phyloP scores from a whole-genome alignment of 2,797 vertebrate species.

The Rhinichthys osculus region DNA sequence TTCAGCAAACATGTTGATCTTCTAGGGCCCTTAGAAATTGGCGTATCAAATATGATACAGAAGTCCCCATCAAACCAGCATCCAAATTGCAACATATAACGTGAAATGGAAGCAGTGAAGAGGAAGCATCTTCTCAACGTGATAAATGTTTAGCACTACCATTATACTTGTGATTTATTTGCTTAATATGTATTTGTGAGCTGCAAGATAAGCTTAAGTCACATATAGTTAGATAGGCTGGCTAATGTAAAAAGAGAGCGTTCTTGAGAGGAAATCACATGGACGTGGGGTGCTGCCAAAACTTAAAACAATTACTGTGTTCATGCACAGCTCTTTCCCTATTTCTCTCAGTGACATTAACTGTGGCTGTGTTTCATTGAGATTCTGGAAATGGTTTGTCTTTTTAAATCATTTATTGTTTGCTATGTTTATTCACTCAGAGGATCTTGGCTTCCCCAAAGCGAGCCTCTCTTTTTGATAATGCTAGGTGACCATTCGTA shows the following conservation, averaged over 20 bases:
- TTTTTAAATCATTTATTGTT: constrained; percentile 9
- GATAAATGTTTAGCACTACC: not conserved
- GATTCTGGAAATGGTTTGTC: constrained; percentile 21
- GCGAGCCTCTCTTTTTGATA: constrained; percentile 4
- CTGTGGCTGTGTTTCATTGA: not conserved
- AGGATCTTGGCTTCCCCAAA: not conserved
- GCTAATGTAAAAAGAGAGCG: constrained; percentile 10
- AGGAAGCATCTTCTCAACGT: not conserved
- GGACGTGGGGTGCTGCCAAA: constrained; percentile 28
- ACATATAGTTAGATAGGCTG: not conserved
- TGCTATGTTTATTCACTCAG: constrained; percentile 7
- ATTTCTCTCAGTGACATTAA: not conserved
- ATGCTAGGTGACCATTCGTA: not conserved
- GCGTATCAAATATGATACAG: not conserved
- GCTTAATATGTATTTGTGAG: not conserved
- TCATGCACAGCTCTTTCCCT: constrained; percentile 4
- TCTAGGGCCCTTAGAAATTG: not conserved
- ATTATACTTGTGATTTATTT: not conserved
- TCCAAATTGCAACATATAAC: not conserved
- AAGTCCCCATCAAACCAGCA: not conserved
- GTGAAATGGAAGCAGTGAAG: not conserved
- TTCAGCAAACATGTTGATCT: not conserved
- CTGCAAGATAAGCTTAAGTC: constrained; percentile 24
- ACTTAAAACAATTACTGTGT: constrained; percentile 36
- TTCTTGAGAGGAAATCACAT: constrained; percentile 23